These are phyloP conservation scores for Heterocephalus glaber DNA, from an alignment of 2,113 vertebrate species.

Conservation along the genomic window DNA sequence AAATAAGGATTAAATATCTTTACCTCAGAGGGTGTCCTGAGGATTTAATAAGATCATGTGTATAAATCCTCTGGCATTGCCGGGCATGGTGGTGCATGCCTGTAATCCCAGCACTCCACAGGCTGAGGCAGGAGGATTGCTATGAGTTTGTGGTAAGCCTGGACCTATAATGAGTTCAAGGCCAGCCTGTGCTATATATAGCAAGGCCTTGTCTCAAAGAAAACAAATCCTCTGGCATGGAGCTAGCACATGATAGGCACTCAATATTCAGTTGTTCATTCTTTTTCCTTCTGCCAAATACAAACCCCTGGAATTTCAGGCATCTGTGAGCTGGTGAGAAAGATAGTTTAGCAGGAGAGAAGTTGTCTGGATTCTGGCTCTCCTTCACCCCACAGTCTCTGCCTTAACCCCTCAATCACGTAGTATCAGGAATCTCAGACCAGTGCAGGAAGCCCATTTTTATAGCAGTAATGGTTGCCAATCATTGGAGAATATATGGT, in stretches of 20 bases:
- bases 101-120: too few species aligned
- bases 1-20: slow-evolving; percentile 44
- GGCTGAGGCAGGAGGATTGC: too few species aligned
- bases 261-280: not conserved
- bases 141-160: too few species aligned
- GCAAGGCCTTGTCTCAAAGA: too few species aligned
- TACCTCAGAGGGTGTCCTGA: not conserved
- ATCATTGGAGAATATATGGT: not conserved
- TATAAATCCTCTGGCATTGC: not conserved
- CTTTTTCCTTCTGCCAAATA: not conserved
- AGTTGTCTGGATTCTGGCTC: not conserved
- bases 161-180: too few species aligned
- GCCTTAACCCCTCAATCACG: not conserved
- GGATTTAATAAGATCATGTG: not conserved
- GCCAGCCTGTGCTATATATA: too few species aligned
- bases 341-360: not conserved
- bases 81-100: too few species aligned
- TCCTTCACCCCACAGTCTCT: not conserved
- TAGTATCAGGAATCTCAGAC: not conserved
- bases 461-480: not conserved
- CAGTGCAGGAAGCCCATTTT: not conserved
- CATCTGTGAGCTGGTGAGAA: not conserved
- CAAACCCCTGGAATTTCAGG: not conserved
- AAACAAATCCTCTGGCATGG: not conserved
- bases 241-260: not conserved